Evolutionary conservation across 2,797 vertebrate genomes (phyloP).

Genomic region (Lepidocolaptes lacrymiger): DNA sequence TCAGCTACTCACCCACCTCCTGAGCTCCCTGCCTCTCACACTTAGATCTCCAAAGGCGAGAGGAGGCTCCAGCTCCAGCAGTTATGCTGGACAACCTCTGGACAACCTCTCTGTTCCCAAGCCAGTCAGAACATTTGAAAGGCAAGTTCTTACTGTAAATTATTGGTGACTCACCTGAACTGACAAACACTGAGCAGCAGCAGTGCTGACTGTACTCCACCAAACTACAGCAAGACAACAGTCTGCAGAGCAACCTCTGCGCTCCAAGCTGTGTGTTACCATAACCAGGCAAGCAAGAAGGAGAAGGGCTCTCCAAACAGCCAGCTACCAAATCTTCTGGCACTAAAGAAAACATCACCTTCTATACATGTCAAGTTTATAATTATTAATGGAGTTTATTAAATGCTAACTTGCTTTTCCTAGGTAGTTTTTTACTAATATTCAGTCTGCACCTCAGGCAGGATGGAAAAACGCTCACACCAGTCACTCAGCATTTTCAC

Average conservation of each 20-base stretch:
- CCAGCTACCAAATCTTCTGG: neutral
- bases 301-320: neutral
- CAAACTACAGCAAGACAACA: rapidly evolving
- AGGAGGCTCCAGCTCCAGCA: constrained; percentile 16
- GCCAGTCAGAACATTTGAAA: constrained; percentile 30
- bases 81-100: neutral
- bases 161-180: constrained; percentile 8
- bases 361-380: neutral
- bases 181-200: neutral
- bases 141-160: constrained; percentile 43
- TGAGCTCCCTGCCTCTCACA: constrained; percentile 24
- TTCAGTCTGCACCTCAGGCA: neutral
- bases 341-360: neutral
- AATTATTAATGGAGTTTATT: neutral
- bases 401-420: neutral
- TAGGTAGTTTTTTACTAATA: neutral
- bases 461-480: rapidly evolving
- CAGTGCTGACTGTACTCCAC: neutral
- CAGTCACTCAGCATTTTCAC: neutral
- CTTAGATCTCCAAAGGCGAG: neutral
- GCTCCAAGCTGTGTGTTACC: neutral
- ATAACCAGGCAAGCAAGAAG: neutral
- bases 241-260: neutral
- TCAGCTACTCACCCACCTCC: constrained; percentile 9
- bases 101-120: constrained; percentile 24